Base-by-base conservation (phyloP, 2,888 invertebrate species). In the Hemithea aestivaria region DNA sequence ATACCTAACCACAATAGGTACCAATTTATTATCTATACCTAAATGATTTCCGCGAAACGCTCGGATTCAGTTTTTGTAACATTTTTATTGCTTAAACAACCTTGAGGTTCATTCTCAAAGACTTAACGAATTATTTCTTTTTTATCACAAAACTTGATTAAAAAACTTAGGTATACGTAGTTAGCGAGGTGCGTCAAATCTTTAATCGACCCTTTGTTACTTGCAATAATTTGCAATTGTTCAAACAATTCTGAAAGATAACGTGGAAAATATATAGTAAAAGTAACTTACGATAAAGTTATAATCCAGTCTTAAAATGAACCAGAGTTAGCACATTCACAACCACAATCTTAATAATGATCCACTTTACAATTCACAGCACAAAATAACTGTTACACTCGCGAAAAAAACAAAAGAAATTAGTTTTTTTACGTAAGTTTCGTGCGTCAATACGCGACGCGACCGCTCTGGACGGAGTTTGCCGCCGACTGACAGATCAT, bases 381-480 rank as follows among this genome's bases (percentile, higher is more conserved):
- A 51, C 51, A 27, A 32, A 34, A 27, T 35, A 26, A 10, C 8
- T 28, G 32, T 35, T 43, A 51, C 48, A 36, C 42, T 43, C 50
- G 44, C 48, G 35, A 47, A 48, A 47, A 43, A 43, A 53, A 55
- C 41, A 60, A 66, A 73, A 65, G 75, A 73, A 66, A 67, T 61
- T 64, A 66, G 63, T 66, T 73, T 70, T 68, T 75, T 70, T 74
- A 80, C 82, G 84, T 82, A 83, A 84, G 79, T 80, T 80, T 59
- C 79, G 74, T 58, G 58, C 51, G 56, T 51, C 29, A 16, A 20
- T 28, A 38, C 27, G 45, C 58, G 37, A 60, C 59, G 63, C 73
- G 37, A 53, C 72, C 62, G 31, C 45, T 45, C 23, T 40, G 0
- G 12, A 32, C 51, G 33, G 51, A 48, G 58, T 40, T 46, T 45